Conservation (phyloP, 2,797 vertebrate species). For the Sebastes trivittatus region DNA sequence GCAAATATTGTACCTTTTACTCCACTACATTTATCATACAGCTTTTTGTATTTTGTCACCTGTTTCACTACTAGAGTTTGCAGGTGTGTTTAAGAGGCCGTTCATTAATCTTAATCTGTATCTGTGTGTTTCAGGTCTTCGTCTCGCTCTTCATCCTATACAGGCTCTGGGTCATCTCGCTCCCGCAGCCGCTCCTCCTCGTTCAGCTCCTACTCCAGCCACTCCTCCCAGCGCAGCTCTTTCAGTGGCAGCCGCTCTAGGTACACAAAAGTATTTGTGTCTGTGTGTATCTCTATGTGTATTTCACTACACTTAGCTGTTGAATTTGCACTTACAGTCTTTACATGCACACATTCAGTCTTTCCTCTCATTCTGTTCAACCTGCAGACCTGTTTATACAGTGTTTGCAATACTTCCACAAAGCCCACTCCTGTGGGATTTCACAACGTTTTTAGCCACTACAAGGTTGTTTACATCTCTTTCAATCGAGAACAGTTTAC, state of each 20-base stretch:
- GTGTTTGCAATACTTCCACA: neutral
- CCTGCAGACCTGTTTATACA: neutral
- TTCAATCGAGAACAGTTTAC: no score
- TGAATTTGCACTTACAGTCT: neutral
- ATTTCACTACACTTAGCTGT: neutral
- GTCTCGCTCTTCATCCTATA: constrained; percentile 93
- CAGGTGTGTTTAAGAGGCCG: neutral
- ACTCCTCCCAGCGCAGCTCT: constrained; percentile 94
- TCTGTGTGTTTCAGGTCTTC: constrained; percentile 87
- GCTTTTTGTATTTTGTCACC: neutral
- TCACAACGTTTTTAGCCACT: neutral
- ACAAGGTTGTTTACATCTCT: no score
- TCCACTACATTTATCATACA: no score
- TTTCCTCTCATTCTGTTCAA: neutral
- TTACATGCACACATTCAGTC: neutral
- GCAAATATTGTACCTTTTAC: no score
- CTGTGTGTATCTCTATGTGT: neutral
- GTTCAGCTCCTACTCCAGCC: constrained; percentile 96
- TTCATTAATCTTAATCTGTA: neutral
- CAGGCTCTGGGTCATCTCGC: constrained; percentile 93
- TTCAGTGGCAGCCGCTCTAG: constrained; percentile 96
- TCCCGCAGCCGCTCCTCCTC: constrained; percentile 92
- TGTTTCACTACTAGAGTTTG: neutral
- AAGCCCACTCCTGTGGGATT: neutral
- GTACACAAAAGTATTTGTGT: constrained; percentile 58